Base-by-base conservation (phyloP, 2,113 vertebrate genomes). In the Onychorhynchus coronatus region DNA sequence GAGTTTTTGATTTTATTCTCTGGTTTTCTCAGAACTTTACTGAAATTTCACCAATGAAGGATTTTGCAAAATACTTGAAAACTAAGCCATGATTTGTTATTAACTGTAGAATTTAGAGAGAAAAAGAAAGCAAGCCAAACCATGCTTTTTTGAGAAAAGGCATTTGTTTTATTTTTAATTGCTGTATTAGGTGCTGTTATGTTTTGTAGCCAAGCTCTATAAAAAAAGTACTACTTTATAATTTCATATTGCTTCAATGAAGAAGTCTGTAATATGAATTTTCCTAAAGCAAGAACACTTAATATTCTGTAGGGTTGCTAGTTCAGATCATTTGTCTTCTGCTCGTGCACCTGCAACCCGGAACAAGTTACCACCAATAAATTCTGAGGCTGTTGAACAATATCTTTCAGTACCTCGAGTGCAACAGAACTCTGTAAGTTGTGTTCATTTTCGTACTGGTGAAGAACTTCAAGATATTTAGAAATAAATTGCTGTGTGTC, bases 321-420 rank as follows among this genome's bases (percentile, higher is more conserved):
- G 97, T 28, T 30, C 42, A 16, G 98, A 97, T 85, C 86, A 12
- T 56, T 46, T 97, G 25, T 92, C 97, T n/a, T 97, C 98, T 88
- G 95, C 95, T n/a, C 41, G 55, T 8, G 68, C n/a, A 18, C 94
- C 81, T 70, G 70, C 91, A 39, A 47, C 81, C 27, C 25, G 86
- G 70, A 98, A 84, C 91, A 98, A 97, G 78, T 96, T 99, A 42
- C 98, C 98, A 58, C 98, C 98, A 4, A 98, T 99, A 95, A 95
- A 95, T 39, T 82, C 96, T 0, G 98, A 98, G 37, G 39, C 75
- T 53, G 88, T 78, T 44, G 98, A 98, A 58, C 97, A 96, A 1
- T 91, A 58, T 46, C 16, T 93, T 70, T 90, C 96, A 33, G 47
- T 88, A 62, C 96, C 97, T 25, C 96, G 46, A 81, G 47, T 95